These are phyloP conservation scores for Chionoecetes opilio DNA, from an alignment of 1,140 invertebrate genomes.

Conservation along the genomic window DNA sequence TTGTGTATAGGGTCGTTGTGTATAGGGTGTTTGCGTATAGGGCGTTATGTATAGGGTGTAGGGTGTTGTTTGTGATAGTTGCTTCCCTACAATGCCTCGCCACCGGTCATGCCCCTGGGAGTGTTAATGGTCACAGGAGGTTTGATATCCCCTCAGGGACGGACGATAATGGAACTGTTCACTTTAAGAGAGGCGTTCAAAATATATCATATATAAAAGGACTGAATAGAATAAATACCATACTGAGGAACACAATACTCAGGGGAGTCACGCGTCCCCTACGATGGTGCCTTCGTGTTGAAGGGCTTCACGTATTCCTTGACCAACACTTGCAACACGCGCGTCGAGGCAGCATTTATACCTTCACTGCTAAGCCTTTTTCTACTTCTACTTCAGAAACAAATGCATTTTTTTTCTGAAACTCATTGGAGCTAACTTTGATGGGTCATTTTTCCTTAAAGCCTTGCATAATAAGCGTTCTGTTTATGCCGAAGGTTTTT, in stretches of 20 bases:
- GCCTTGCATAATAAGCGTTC: not conserved
- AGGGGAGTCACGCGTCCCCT: not conserved
- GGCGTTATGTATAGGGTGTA: no score
- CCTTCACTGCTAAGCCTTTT: not conserved
- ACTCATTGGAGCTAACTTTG: not conserved
- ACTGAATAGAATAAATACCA: not conserved
- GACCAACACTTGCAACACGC: not conserved
- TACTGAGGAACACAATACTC: not conserved
- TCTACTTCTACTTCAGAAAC: not conserved
- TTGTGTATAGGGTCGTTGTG: not conserved
- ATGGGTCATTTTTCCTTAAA: not conserved
- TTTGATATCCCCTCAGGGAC: not conserved
- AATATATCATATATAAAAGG: not conserved
- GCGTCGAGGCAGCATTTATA: not conserved
- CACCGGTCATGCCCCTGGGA: no score
- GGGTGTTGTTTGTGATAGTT: no score
- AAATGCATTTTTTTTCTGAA: not conserved
- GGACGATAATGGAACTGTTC: not conserved
- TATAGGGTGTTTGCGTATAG: not conserved
- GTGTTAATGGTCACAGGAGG: no score
- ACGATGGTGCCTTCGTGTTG: not conserved
- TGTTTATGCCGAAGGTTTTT: not conserved
- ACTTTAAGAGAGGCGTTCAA: not conserved
- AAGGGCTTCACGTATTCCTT: not conserved
- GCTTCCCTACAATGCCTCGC: no score